phyloP scores from a whole-genome alignment of 2,888 invertebrate species.

The Acrobasis suavella region DNA sequence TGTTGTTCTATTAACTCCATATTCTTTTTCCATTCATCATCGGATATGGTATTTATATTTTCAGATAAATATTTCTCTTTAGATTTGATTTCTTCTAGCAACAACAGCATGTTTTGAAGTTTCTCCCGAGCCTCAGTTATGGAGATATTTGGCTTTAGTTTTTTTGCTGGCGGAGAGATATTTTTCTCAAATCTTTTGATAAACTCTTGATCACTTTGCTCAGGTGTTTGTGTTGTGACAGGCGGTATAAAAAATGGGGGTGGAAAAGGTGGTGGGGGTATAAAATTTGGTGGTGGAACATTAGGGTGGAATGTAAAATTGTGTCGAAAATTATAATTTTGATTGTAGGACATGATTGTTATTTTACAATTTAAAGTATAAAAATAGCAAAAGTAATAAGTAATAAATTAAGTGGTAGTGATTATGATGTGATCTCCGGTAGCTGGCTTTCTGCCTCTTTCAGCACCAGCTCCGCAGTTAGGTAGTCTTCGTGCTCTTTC shows the following conservation, averaged over 20 bases:
- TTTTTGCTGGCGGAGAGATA: constrained; percentile 24
- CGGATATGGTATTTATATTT: constrained; percentile 67
- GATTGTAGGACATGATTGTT: constrained; percentile 72
- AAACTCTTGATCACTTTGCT: constrained; percentile 50
- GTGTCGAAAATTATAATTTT: constrained; percentile 59
- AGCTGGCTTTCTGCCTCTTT: constrained; percentile 85
- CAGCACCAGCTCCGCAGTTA: constrained; percentile 85
- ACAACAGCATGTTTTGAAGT: constrained; percentile 42
- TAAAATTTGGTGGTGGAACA: constrained; percentile 33
- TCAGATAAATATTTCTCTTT: constrained; percentile 66
- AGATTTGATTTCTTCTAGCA: constrained; percentile 47
- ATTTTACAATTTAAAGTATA: constrained; percentile 34
- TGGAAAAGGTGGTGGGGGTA: constrained; percentile 50
- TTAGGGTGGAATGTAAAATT: constrained; percentile 67
- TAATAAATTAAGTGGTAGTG: constrained; percentile 38
- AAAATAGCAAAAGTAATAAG: constrained; percentile 46
- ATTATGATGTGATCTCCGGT: constrained; percentile 60
- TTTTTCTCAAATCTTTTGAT: constrained; percentile 50
- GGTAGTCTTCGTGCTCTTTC: constrained; percentile 87
- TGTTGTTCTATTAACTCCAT: constrained; percentile 73
- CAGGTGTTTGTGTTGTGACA: constrained; percentile 21
- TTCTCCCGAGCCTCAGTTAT: constrained; percentile 51
- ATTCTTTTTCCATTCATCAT: constrained; percentile 80
- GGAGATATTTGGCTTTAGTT: constrained; percentile 34
- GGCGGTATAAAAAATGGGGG: constrained; percentile 45